Conservation (phyloP, 2,888 invertebrate species). For the Agrilus mali region DNA sequence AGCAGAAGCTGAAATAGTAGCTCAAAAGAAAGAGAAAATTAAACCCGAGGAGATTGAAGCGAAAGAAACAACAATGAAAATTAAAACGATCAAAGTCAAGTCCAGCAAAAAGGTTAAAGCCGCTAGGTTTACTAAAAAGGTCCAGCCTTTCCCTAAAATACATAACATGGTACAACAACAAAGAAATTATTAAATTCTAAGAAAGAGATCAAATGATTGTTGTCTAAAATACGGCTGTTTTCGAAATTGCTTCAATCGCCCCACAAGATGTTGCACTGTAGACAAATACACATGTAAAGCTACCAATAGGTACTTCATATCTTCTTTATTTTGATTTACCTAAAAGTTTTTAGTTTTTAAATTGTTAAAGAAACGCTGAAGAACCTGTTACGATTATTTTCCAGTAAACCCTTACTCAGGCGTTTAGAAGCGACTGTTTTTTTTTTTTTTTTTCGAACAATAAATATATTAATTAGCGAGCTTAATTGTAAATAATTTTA, state of each 20-base stretch:
- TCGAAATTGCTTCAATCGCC: conserved; percentile 55
- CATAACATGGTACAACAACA: conserved; percentile 61
- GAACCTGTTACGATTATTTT: too few relatives aligned
- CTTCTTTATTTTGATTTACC: too few relatives aligned
- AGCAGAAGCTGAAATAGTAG: conserved; percentile 45
- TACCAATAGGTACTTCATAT: too few relatives aligned
- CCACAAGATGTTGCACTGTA: conserved; percentile 63
- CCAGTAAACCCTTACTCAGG: too few relatives aligned
- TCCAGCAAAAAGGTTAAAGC: conserved; percentile 40
- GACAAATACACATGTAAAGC: conserved; percentile 66
- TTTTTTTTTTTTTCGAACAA: too few relatives aligned
- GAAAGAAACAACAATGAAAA: conserved; percentile 31
- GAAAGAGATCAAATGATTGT: conserved; percentile 47
- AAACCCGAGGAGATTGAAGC: conserved; percentile 40
- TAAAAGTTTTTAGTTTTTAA: too few relatives aligned
- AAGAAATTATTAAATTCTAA: conserved; percentile 44
- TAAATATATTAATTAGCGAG: too few relatives aligned
- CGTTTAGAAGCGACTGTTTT: too few relatives aligned
- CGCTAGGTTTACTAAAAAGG: conserved; percentile 53
- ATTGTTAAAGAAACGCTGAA: too few relatives aligned
- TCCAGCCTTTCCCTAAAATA: conserved; percentile 57
- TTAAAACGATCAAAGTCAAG: conserved; percentile 24
- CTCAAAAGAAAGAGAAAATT: conserved; percentile 42
- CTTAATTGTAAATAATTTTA: too few relatives aligned
- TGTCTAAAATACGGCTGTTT: conserved; percentile 50